Evolutionary conservation across 2,888 invertebrate species (phyloP).

Genomic region (Drosophila phalerata): DNA sequence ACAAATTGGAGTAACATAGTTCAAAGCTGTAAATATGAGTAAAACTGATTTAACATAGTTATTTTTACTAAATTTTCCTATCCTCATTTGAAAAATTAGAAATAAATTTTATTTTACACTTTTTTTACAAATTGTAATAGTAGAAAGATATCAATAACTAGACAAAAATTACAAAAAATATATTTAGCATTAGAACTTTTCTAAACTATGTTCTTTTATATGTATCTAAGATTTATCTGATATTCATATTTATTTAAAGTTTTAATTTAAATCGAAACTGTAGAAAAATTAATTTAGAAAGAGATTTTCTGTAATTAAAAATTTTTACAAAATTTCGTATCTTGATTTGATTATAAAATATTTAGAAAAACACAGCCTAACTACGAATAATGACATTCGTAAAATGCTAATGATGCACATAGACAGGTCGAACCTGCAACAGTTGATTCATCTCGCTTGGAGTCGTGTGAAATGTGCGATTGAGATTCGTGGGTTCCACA

Average conservation of each 20-base stretch:
- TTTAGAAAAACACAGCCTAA: slow-evolving; percentile 42
- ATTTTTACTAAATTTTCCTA: too few relatives aligned
- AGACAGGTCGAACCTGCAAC: slow-evolving; percentile 77
- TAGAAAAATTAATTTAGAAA: neutral
- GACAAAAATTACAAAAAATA: neutral
- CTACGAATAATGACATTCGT: slow-evolving; percentile 17
- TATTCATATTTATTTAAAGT: neutral
- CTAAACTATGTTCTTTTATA: neutral
- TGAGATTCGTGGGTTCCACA: slow-evolving; percentile 80
- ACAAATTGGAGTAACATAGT: too few relatives aligned
- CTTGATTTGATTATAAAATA: neutral
- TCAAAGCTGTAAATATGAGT: too few relatives aligned
- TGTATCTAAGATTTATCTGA: neutral
- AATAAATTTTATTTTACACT: too few relatives aligned
- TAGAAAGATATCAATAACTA: too few relatives aligned
- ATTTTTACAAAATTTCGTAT: too few relatives aligned
- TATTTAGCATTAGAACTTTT: neutral
- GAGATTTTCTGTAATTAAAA: neutral
- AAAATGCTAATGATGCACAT: slow-evolving; percentile 62
- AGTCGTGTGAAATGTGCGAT: slow-evolving; percentile 74
- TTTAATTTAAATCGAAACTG: neutral
- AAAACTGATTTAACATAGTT: too few relatives aligned
- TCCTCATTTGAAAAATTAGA: too few relatives aligned
- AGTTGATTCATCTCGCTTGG: slow-evolving; percentile 58
- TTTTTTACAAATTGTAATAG: too few relatives aligned